Conservation (phyloP, 2,113 vertebrate species). For the Ivindomyrus marchei region DNA sequence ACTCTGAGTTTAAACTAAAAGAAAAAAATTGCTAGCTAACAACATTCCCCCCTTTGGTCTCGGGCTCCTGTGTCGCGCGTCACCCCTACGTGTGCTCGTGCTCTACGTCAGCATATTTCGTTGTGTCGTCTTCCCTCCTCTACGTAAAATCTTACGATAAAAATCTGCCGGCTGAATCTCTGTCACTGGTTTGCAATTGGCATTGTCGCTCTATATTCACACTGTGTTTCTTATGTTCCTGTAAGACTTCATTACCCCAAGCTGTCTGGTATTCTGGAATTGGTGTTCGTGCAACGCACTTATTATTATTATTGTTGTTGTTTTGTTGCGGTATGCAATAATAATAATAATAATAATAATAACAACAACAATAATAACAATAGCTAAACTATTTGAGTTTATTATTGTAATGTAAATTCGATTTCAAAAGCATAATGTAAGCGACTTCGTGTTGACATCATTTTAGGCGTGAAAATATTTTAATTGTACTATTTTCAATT, state of each 20-base stretch:
- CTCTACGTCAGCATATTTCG: constrained; percentile 21
- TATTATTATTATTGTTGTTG: background rate
- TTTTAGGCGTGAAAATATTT: background rate
- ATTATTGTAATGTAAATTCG: background rate
- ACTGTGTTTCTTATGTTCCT: background rate
- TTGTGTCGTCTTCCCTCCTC: background rate
- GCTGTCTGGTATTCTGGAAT: background rate
- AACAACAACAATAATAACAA: background rate
- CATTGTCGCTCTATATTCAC: background rate
- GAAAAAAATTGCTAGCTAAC: constrained; percentile 16
- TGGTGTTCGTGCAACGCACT: background rate
- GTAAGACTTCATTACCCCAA: background rate
- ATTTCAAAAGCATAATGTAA: background rate
- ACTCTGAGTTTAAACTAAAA: constrained; percentile 21
- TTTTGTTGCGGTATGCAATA: background rate
- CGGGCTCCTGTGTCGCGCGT: constrained; percentile 22
- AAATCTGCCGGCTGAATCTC: background rate
- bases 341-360: background rate
- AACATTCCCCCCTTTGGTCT: constrained; percentile 17
- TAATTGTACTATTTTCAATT: background rate
- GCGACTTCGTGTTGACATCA: background rate
- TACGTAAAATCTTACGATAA: constrained; percentile 1
- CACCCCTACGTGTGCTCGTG: constrained; percentile 17
- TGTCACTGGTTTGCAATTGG: background rate
- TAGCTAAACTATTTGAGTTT: background rate